Evolutionary conservation across 2,888 invertebrate species (phyloP).

Genomic region (Plagiodera versicolora): DNA sequence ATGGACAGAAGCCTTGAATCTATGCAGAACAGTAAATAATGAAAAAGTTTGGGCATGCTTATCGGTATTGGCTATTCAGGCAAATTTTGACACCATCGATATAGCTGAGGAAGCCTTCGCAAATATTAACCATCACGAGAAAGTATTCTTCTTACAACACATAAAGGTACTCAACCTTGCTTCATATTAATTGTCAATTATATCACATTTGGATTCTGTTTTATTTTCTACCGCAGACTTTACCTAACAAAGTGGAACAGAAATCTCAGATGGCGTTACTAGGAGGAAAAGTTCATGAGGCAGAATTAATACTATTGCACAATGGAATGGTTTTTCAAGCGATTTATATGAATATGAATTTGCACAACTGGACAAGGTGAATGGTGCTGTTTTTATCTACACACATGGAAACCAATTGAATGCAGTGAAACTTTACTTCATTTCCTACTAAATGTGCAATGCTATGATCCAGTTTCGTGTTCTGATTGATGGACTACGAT

Average conservation of each 20-base stretch:
- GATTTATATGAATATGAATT: conserved; percentile 69
- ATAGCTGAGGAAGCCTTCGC: conserved; percentile 96
- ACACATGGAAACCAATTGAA: no score
- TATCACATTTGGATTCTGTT: not conserved
- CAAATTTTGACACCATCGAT: conserved; percentile 71
- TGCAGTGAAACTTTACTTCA: no score
- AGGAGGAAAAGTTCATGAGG: conserved; percentile 68
- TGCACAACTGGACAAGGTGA: conserved; percentile 75
- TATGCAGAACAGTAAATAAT: conserved; percentile 55
- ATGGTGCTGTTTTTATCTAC: no score
- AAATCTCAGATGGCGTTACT: conserved; percentile 69
- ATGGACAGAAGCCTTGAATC: conserved; percentile 61
- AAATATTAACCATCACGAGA: conserved; percentile 82
- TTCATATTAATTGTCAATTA: no score
- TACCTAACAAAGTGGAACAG: conserved; percentile 60
- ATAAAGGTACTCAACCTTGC: conserved; percentile 67
- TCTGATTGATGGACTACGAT: no score
- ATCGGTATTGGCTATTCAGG: conserved; percentile 87
- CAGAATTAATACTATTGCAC: conserved; percentile 71
- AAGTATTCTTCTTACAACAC: conserved; percentile 83
- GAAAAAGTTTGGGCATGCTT: conserved; percentile 90
- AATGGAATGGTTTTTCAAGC: conserved; percentile 70
- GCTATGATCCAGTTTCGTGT: no score
- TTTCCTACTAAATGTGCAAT: no score
- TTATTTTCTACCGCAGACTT: conserved; percentile 47